These are phyloP conservation scores for Cranoglanis bouderius DNA, from an alignment of 2,113 vertebrate species.

Conservation along the genomic window DNA sequence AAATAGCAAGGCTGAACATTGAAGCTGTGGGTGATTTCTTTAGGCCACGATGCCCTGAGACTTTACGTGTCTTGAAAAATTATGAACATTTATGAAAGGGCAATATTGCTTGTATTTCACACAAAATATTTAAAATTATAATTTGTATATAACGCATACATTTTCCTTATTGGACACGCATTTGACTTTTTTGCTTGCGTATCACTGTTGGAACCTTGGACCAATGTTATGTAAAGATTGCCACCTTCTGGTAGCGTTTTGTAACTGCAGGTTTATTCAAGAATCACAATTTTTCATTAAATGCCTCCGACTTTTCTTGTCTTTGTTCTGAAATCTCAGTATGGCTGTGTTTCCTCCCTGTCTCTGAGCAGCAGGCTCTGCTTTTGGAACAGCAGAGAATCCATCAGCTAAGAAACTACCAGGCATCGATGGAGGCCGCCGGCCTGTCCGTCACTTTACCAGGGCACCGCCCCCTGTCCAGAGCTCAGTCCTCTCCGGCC, in stretches of 20 bases:
- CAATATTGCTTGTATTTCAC: not conserved
- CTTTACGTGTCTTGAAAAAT: not conserved
- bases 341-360: not conserved
- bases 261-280: not conserved
- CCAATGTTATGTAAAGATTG: constrained; percentile 17
- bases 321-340: not conserved
- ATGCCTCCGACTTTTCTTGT: not conserved
- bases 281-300: not conserved
- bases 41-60: not conserved
- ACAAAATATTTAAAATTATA: not conserved
- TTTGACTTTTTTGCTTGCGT: not conserved
- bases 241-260: constrained; percentile 52
- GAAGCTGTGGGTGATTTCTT: not conserved
- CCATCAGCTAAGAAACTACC: constrained; percentile 94
- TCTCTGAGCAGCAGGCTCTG: constrained; percentile 83
- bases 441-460: constrained; percentile 83
- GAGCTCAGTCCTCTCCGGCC: constrained; percentile 93
- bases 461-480: constrained; percentile 89
- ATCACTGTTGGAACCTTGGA: not conserved
- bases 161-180: not conserved
- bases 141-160: not conserved
- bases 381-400: constrained; percentile 95
- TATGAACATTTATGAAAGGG: not conserved
- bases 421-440: constrained; percentile 90
- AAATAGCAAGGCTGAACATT: not conserved